Conservation (phyloP, 2,888 invertebrate genomes). For the Microctonus brassicae region DNA sequence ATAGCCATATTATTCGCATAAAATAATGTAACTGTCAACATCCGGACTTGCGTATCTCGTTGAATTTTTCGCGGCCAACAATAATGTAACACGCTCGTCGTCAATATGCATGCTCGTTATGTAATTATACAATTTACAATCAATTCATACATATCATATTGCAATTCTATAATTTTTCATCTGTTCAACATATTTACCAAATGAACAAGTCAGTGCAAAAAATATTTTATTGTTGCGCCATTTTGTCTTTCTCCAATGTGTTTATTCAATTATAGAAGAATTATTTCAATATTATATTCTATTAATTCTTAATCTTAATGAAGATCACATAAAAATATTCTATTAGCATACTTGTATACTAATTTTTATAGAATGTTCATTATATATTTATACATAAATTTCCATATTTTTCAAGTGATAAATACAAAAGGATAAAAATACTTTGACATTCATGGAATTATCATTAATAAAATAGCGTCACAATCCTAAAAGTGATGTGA, state of each 20-base stretch:
- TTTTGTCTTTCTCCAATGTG: not conserved
- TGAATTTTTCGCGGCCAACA: not conserved
- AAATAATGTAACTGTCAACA: conserved; percentile 20
- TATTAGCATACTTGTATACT: too few relatives aligned
- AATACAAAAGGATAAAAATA: not conserved
- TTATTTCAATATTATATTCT: not conserved
- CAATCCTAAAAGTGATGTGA: not conserved
- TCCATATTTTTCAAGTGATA: not conserved
- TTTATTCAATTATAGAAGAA: not conserved
- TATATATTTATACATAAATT: not conserved
- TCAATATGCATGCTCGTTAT: not conserved
- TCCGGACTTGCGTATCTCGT: not conserved
- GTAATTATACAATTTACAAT: not conserved
- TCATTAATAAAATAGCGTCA: not conserved
- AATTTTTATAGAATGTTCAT: not conserved
- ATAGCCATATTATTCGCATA: conserved; percentile 9
- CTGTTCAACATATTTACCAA: conserved; percentile 40
- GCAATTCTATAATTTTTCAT: conserved; percentile 20
- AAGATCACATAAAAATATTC: not conserved
- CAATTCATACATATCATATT: not conserved
- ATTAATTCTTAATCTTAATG: not conserved
- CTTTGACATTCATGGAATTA: not conserved
- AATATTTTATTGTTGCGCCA: not conserved
- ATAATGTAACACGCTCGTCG: not conserved
- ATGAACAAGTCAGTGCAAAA: conserved; percentile 38